Base-by-base conservation (phyloP, 1,140 invertebrate genomes). In the Drosophila insularis region DNA sequence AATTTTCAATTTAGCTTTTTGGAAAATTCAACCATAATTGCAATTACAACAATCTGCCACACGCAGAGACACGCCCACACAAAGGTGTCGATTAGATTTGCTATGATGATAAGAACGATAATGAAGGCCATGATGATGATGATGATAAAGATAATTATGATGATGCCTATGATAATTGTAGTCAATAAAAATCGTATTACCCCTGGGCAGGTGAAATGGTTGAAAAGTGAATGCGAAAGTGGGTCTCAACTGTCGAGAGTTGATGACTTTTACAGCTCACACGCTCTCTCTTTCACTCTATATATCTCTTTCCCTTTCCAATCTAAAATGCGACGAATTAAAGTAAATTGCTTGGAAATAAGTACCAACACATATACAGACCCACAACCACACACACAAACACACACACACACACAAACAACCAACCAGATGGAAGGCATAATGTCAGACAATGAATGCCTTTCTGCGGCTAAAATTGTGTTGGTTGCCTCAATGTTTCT, bases 331-430 rank as follows among this genome's bases (percentile, higher is more conserved):
- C 68, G 69, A 74, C 63, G 78, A 81, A 89, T 85, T 90, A 90
- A 85, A 90, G 78, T 81, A 89, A 90, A 90, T 90, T 89, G 87
- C 89, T 81, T 71, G 82, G 89, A 87, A 90, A 90, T 84, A 84
- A 87, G 71, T 64, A 68, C 73, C 56, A 1, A 59, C 46, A 62
- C 46, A 65, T 17, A 46, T 13, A n/a, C 39, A 27, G 17, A 66
- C 17, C 55, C 13, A 65, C 23, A 55, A 31, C 31, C 21, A 43
- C 23, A 66, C 17, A 32, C 23, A 69, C 11, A 35, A 14, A 40
- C 37, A 67, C 23, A 58, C 37, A 62, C 50, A 58, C 46, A 37
- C 40, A 60, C n/a, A 71, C 23, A 50, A 63, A 58, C 64, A 54
- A n/a, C 21, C 50, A 59, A 46, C 31, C 14, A 7, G 17, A 23